Percentiles rank a stretch among this genome's conserved stretches.
Conservation (phyloP, 2,888 invertebrate species). For the Nowickia ferox region DNA sequence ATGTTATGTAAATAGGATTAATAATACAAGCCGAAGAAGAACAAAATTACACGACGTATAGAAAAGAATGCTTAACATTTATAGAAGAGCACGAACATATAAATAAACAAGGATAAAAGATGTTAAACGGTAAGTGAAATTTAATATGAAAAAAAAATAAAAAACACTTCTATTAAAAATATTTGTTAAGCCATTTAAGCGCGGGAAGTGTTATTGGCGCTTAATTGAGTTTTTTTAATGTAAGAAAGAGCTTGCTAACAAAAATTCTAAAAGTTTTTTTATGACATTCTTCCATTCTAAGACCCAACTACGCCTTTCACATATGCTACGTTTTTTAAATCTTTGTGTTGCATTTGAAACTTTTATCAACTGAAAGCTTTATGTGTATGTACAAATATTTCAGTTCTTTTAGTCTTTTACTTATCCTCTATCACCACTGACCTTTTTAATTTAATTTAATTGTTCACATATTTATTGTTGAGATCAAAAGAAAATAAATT, state of each 20-base stretch:
- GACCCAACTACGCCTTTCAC: too few species aligned
- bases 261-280: too few species aligned
- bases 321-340: too few species aligned
- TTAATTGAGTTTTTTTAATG: too few species aligned
- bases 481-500: not conserved
- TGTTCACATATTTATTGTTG: not conserved
- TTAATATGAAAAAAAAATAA: not conserved
- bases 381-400: not conserved
- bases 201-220: too few species aligned
- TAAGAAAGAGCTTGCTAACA: too few species aligned
- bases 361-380: not conserved
- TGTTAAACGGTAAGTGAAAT: slow-evolving; percentile 54
- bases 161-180: not conserved
- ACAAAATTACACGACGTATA: slow-evolving; percentile 1
- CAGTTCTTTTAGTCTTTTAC: not conserved
- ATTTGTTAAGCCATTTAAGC: not conserved
- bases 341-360: too few species aligned
- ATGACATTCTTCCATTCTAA: too few species aligned
- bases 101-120: slow-evolving; percentile 39
- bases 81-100: not conserved
- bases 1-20: slow-evolving; percentile 34
- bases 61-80: slow-evolving; percentile 14
- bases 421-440: slow-evolving; percentile 24
- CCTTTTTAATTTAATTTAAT: slow-evolving; percentile 55
- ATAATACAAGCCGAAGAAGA: not conserved